Evolutionary conservation across 2,888 invertebrate genomes (phyloP), one percentile per base, ranked within the genome.

Genomic region (Pristionchus fissidentatus): DNA sequence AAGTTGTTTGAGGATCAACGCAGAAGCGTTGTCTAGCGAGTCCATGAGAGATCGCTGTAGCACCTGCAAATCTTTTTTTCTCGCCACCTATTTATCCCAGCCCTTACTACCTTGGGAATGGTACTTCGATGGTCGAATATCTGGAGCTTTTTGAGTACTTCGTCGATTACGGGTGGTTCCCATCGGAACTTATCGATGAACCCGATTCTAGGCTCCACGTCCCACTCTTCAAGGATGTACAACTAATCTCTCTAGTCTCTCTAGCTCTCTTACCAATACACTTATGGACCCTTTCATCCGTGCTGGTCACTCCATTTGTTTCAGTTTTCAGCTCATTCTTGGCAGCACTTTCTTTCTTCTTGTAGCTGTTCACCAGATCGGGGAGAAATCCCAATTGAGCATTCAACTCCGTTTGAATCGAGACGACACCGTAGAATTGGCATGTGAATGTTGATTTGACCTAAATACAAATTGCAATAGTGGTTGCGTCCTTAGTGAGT

Each of bases 381-480:
- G 98, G 98, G 49, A 99, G 94, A 93, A 98, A 99, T 38, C 87
- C 85, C 93, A 98, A 96, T 94, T 99, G 97, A 1, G 97, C 97
- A 93, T 98, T 98, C 0, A 98, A 98, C 94, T 99, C 93, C 3
- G 91, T 90, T 83, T 90, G 88, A 46, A 92, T 87, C 60, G 87
- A 97, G 91, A 98, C 98, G 93, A 98, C 97, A 93, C 98, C 97
- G 93, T 98, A 97, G 93, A 99, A 98, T 93, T 98, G 97, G 1
- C 98, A 98, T 85, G 98, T 97, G 93, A 99, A 98, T 93, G 97
- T 97, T 94, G 97, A 97, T 90, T 97, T 96, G 46, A 98, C 97
- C 79, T 84, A 32, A 60, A 60, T 26, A 8, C n/a, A n/a, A n/a
- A n/a, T n/a, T n/a, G n/a, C n/a, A n/a, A n/a, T n/a, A n/a, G n/a